Evolutionary conservation across 2,888 invertebrate species (phyloP).

Genomic region (Drosophila heteroneura): DNA sequence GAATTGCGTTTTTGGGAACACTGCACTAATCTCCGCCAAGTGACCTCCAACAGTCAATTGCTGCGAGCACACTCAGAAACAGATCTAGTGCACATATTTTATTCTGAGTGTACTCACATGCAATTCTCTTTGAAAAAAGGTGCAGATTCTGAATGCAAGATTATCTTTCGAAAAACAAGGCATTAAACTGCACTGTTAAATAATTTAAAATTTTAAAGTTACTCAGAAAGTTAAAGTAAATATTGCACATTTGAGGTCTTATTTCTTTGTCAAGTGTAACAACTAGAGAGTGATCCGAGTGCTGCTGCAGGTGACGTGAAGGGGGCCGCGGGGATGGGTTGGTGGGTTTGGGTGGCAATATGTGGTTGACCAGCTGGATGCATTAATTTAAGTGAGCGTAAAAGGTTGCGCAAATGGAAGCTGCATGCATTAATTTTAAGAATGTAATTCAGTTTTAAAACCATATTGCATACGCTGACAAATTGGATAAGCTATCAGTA

Average conservation of each 20-base stretch:
- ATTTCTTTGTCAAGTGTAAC: neutral
- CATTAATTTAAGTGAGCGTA: conserved; percentile 67
- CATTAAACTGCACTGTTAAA: too few species aligned
- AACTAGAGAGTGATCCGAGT: neutral
- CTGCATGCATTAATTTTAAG: neutral
- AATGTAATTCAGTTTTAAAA: neutral
- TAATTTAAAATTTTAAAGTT: too few species aligned
- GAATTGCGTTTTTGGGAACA: conserved; percentile 51
- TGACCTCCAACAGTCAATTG: conserved; percentile 37
- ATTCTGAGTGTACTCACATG: too few species aligned
- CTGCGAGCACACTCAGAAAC: neutral
- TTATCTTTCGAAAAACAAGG: too few species aligned
- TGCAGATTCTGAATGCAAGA: too few species aligned
- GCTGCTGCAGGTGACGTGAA: neutral
- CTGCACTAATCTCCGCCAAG: neutral
- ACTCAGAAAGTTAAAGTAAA: neutral
- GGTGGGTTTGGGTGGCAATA: neutral
- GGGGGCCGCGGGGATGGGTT: neutral
- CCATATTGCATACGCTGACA: neutral
- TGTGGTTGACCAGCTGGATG: conserved; percentile 7
- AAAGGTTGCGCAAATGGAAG: conserved; percentile 13
- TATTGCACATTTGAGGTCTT: neutral
- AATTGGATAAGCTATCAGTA: neutral
- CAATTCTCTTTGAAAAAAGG: too few species aligned
- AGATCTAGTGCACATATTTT: too few species aligned